Evolutionary conservation across 2,113 vertebrate species (phyloP).

Genomic region (Pelusios castaneus): DNA sequence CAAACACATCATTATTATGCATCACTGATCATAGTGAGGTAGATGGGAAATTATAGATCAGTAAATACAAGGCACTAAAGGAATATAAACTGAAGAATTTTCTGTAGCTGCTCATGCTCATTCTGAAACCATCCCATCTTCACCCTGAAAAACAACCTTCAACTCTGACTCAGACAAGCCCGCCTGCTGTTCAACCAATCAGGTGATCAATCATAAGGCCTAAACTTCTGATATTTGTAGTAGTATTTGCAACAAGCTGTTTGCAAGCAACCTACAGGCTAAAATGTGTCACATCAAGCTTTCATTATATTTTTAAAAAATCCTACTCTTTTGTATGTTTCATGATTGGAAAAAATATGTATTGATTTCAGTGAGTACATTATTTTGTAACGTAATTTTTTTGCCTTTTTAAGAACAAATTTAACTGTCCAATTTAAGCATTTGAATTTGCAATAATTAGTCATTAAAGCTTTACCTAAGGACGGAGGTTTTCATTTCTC

Average conservation of each 20-base stretch:
- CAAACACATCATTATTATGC: background rate
- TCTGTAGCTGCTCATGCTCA: fast-evolving
- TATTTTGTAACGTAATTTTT: background rate
- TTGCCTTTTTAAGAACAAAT: background rate
- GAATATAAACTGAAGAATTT: background rate
- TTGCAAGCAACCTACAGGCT: background rate
- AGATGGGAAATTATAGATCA: background rate
- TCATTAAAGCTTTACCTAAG: background rate
- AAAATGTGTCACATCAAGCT: background rate
- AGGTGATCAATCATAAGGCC: background rate
- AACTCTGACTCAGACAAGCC: fast-evolving
- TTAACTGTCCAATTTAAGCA: background rate
- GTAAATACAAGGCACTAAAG: background rate
- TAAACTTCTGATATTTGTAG: background rate
- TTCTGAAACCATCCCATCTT: fast-evolving
- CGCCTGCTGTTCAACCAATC: background rate
- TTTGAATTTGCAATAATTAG: background rate
- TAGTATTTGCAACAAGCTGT: background rate
- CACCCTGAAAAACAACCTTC: background rate
- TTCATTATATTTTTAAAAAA: background rate
- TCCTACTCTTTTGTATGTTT: background rate
- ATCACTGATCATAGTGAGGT: background rate
- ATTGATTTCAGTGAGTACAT: background rate
- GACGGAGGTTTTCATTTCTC: background rate
- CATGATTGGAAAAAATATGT: background rate